Evolutionary conservation across 2,888 invertebrate species (phyloP), one percentile per base, ranked within the genome.

Genomic region (Orthosia incerta): DNA sequence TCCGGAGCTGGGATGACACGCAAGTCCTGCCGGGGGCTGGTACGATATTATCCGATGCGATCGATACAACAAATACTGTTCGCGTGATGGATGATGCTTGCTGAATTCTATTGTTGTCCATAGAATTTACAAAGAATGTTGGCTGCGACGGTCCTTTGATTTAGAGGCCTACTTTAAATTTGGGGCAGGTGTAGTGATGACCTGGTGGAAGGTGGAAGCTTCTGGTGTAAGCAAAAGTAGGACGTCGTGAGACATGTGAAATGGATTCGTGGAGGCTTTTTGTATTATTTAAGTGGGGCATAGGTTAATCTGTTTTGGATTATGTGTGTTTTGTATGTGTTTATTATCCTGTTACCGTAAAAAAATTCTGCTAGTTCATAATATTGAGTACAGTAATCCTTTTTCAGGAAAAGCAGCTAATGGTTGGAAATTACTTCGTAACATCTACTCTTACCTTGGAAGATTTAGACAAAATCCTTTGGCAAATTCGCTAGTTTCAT

Each of bases 41-140:
- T 89, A 95, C 95, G 70, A 53, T 57, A 48, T 15, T 11, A 85
- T 86, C 87, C 86, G 87, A 90, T 86, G 71, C 91, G 93, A 93
- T 95, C 95, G 92, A 95, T 95, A 92, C 80, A 91, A 90, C 91
- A 95, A 94, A 95, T 95, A 95, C 91, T 92, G 93, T 91, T 91
- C 88, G 80, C 88, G 94, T 96, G 95, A 96, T 96, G 94, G 94
- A 96, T 96, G 94, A 88, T 86, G 84, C 82, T 83, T 76, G 68
- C 80, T 75, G 85, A 86, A 88, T 88, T 86, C 88, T 86, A 88
- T 93, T 93, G 93, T 93, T 89, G 86, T 81, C 80, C 82, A 81
- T 77, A 85, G 85, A 90, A 89, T 89, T 86, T 80, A 46, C 53
- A 78, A 77, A 79, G 80, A 84, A 82, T 78, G 64, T 65, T 75